Base-by-base conservation (phyloP, 35 echinoderm and acorn worm genomes). In the Patiria miniata region DNA sequence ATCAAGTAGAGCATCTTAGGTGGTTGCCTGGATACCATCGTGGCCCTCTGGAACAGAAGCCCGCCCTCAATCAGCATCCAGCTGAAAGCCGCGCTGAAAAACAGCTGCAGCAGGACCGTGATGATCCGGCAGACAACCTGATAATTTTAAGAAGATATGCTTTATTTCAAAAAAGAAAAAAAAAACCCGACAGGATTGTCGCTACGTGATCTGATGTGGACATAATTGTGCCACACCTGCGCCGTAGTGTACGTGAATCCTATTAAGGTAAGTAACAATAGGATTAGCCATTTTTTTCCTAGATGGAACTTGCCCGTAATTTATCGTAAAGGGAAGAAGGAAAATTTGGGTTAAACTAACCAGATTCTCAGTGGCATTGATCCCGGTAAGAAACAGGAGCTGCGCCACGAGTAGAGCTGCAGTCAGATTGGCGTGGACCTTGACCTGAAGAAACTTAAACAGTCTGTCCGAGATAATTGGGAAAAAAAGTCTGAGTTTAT, bases 21-120 rank as follows among this genome's bases (percentile, higher is more conserved):
- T 23, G 26, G 65, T 34, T 73, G 65, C 65, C 15, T 73, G 26
- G 65, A 73, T 26, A 73, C 65, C 65, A 73, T 73, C 65, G 1
- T 30, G 7, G 65, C 65, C 34, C 65, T 73, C 65, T 73, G 65
- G 21, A 73, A 73, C 65, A 73, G 65, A 15, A 73, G 65, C 65
- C 65, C 65, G 65, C 65, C 65, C 65, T 73, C 65, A 73, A 73
- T 30, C 26, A 73, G 26, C 65, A 73, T 73, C 65, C 65, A 73
- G 34, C 65, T 32, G 65, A 73, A 73, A 30, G 65, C 14, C 34
- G 26, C 65, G 29, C 65, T 73, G 34, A 73, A 73, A 34, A 73
- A 73, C 10, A 73, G 34, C 65, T 73, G 65, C 26, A 73, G 26
- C 65, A 73, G 65, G 29, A 73, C 65, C 21, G 65, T 73, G 26